Conservation (phyloP, 92 coral and sea anemone species). For the Hydrozoanthus gracilis region DNA sequence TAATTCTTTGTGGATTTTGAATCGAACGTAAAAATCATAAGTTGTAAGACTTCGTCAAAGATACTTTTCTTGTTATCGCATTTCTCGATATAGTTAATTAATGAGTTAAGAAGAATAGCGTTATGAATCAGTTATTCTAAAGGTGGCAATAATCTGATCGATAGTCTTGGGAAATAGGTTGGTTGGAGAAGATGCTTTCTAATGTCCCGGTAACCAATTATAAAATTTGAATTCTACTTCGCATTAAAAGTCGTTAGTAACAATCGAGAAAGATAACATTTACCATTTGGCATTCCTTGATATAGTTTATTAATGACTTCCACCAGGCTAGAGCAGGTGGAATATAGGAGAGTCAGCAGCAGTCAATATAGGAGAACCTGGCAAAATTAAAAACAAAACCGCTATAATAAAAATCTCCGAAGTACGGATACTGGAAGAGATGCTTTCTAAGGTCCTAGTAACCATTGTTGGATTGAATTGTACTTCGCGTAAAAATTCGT, state of each 20-base stretch:
- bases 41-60: too few species aligned
- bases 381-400: background rate
- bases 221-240: background rate
- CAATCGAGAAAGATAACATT: background rate
- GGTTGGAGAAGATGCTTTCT: slow-evolving; percentile 8
- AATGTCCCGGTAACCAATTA: background rate
- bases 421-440: background rate
- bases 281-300: background rate
- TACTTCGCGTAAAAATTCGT: background rate
- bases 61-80: too few species aligned
- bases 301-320: too few species aligned
- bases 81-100: too few species aligned
- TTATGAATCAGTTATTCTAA: background rate
- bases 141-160: background rate
- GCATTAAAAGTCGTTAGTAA: background rate
- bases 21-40: too few species aligned
- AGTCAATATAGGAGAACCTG: background rate
- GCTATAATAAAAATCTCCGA: background rate
- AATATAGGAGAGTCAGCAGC: too few species aligned
- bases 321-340: background rate
- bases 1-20: too few species aligned
- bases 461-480: background rate
- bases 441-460: background rate
- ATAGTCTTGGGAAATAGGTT: too few species aligned
- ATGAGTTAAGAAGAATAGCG: too few species aligned